Conservation (phyloP, 1,140 invertebrate genomes). For the Drosophila nannoptera region DNA sequence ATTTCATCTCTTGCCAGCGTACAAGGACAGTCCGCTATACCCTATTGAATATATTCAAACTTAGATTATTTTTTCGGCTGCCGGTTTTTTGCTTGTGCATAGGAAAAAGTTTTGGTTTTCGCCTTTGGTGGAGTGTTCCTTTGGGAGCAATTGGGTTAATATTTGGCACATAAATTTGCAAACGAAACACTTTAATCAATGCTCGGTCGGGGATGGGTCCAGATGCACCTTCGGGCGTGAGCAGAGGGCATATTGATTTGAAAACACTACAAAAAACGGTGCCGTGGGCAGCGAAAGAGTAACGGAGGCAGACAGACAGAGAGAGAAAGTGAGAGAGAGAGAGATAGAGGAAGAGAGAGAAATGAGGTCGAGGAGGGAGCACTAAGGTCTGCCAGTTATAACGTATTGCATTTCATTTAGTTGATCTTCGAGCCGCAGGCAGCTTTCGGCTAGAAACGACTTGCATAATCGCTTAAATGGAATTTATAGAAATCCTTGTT, state of each 20-base stretch:
- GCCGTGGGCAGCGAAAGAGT: neutral
- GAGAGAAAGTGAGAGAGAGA: constrained; percentile 10
- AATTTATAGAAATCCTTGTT: constrained; percentile 74
- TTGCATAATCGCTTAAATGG: constrained; percentile 71
- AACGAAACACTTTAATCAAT: constrained; percentile 75
- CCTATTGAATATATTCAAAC: neutral
- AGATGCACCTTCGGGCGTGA: constrained; percentile 55
- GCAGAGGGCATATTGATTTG: constrained; percentile 52
- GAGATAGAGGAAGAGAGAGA: constrained; percentile 7
- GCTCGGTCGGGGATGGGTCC: constrained; percentile 53
- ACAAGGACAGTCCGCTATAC: neutral
- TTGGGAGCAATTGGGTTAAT: constrained; percentile 75
- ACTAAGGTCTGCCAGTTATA: constrained; percentile 48
- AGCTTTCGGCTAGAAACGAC: constrained; percentile 24
- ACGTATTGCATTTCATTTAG: constrained; percentile 73
- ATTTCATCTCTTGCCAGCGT: too few relatives aligned
- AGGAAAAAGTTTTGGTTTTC: constrained; percentile 58
- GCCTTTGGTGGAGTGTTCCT: constrained; percentile 59
- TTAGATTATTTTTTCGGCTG: neutral
- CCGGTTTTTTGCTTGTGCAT: neutral
- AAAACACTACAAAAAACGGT: constrained; percentile 6
- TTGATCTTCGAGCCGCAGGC: constrained; percentile 45
- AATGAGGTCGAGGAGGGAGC: constrained; percentile 4
- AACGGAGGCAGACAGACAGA: too few relatives aligned
- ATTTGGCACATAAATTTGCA: constrained; percentile 77